Evolutionary conservation across 1,140 invertebrate species (phyloP), one percentile per base, ranked within the genome.

Genomic region (Drosophila sturtevanti): DNA sequence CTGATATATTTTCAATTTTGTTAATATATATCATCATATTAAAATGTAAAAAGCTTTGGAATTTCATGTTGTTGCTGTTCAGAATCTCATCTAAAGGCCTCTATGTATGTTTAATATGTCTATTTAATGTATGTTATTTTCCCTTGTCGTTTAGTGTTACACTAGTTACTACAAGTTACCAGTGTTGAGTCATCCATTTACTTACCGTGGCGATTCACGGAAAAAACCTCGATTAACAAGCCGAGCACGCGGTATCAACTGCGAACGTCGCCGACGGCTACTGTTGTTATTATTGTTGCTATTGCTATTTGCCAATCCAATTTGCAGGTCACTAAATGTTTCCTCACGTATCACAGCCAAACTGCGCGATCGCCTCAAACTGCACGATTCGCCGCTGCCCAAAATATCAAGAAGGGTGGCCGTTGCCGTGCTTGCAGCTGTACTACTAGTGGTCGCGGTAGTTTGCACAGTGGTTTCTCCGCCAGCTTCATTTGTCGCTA

Each of bases 271-370:
- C 63, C 93, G 93, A 76, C 94, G 41, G 18, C 41, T 48, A 10
- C 41, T 48, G 16, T 21, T 48, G 16, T 10, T 48, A 16, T 48
- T 48, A 18, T 48, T 48, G 18, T 21, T 48, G 41, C 16, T 48
- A 21, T 48, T 93, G 59, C 93, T 93, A 79, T 93, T 93, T 76
- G 94, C 94, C 31, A 90, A 87, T 72, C 93, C 93, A 72, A 94
- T 93, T 90, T 94, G 93, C 76, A 94, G 92, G 79, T 94, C 94
- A 66, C 93, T 94, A 89, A 94, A 95, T 56, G 95, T 94, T 91
- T 96, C 95, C 90, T 96, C 95, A 84, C 95, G 94, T 87, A 96
- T 96, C 44, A 96, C 95, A 48, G 96, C 96, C 77, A 96, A 94
- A 84, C 95, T 96, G 75, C 95, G 93, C 71, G 95, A 95, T 44